Conservation (phyloP, 2,888 invertebrate genomes). For the Chloroclysta siterata region DNA sequence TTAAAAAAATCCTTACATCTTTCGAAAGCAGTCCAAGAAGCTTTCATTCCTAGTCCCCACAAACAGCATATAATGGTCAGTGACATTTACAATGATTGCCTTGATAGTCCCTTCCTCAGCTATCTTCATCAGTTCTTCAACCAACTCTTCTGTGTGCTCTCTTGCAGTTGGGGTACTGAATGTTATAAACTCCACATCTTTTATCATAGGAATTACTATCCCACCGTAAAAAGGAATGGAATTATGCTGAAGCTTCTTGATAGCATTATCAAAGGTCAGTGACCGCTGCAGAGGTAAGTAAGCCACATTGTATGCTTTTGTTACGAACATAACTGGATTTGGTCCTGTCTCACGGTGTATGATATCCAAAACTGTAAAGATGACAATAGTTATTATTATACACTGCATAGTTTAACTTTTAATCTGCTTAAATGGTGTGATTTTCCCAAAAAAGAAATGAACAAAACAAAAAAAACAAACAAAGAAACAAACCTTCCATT, state of each 20-base stretch:
- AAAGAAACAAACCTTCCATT: no score
- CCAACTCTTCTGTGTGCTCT: slow-evolving; percentile 49
- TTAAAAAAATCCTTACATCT: slow-evolving; percentile 63
- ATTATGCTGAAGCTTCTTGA: slow-evolving; percentile 42
- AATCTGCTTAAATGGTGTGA: no score
- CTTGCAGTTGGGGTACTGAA: slow-evolving; percentile 49
- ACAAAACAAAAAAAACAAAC: no score
- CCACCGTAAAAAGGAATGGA: slow-evolving; percentile 65
- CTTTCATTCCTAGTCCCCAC: slow-evolving; percentile 64
- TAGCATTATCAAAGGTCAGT: slow-evolving; percentile 55
- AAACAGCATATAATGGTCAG: slow-evolving; percentile 72
- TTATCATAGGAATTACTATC: slow-evolving; percentile 69
- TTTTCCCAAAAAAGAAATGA: no score
- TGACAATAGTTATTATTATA: not conserved
- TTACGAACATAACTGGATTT: slow-evolving; percentile 67
- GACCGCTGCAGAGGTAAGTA: slow-evolving; percentile 67
- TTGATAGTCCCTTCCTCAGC: slow-evolving; percentile 63
- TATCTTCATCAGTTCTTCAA: slow-evolving; percentile 55
- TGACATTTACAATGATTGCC: slow-evolving; percentile 72
- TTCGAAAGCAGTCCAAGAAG: slow-evolving; percentile 70
- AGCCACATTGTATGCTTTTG: slow-evolving; percentile 60
- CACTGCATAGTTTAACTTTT: no score
- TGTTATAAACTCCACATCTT: slow-evolving; percentile 68
- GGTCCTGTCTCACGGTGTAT: slow-evolving; percentile 63
- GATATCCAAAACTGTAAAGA: slow-evolving; percentile 71